Conservation (phyloP, 2,113 vertebrate species). For the Pterocles orientalis region DNA sequence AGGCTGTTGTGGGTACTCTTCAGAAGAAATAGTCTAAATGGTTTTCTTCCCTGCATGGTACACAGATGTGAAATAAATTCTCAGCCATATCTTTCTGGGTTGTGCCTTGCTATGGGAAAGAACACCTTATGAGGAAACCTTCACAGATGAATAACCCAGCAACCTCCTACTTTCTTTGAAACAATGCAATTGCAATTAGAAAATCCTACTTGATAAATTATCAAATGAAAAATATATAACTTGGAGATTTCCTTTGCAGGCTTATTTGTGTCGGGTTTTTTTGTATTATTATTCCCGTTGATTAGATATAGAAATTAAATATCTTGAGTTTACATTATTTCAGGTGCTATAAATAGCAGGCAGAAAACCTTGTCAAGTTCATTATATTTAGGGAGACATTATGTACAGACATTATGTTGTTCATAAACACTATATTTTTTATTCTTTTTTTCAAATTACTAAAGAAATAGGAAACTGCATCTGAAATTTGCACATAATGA, state of each 20-base stretch:
- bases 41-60: neutral
- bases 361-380: neutral
- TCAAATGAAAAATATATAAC: neutral
- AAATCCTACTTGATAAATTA: neutral
- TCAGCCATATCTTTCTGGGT: neutral
- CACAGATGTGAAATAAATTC: neutral
- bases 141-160: neutral
- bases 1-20: neutral
- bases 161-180: neutral
- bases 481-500: conserved; percentile 31
- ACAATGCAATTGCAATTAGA: neutral
- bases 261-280: neutral
- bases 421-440: neutral
- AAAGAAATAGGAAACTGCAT: neutral
- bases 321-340: conserved; percentile 2
- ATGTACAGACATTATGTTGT: neutral
- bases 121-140: neutral
- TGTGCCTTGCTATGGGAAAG: rapidly evolving
- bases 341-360: neutral
- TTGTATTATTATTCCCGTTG: neutral
- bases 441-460: neutral
- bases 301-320: neutral
- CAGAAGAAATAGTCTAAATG: neutral
- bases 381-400: conserved; percentile 3
- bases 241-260: neutral